Conservation (phyloP, 23 tunicate genomes). For the Styela clava region DNA sequence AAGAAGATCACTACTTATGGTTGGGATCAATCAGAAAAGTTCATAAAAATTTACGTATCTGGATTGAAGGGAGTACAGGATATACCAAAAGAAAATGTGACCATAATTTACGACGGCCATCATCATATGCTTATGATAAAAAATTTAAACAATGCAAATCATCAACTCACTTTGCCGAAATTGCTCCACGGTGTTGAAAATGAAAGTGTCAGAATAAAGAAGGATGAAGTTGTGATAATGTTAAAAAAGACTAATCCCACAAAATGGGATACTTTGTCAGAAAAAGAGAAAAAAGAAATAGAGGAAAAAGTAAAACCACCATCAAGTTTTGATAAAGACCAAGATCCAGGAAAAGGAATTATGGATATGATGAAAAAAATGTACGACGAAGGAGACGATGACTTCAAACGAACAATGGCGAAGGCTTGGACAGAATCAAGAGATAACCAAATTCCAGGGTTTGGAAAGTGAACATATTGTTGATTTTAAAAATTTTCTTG, state of each 20-base stretch:
- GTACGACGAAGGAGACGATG: constrained; percentile 97
- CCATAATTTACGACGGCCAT: constrained; percentile 19
- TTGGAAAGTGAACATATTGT: no score
- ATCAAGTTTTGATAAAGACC: constrained; percentile 52
- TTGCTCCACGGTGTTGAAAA: constrained; percentile 29
- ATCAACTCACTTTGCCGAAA: constrained; percentile 57
- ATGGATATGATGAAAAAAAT: constrained; percentile 97
- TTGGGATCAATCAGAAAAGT: constrained; percentile 93
- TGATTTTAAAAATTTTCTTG: no score
- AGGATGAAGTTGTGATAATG: constrained; percentile 64
- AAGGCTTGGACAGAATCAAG: constrained; percentile 98
- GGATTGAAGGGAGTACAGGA: constrained; percentile 33
- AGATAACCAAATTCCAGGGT: constrained; percentile 39
- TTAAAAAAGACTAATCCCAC: constrained; percentile 39
- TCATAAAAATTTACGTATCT: constrained; percentile 71
- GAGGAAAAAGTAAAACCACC: constrained; percentile 44
- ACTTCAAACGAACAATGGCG: constrained; percentile 86
- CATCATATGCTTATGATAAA: constrained; percentile 32
- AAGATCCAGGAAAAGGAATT: constrained; percentile 76
- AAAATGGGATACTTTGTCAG: constrained; percentile 66
- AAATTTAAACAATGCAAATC: constrained; percentile 65
- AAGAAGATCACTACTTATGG: constrained; percentile 73
- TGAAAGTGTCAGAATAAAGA: constrained; percentile 52
- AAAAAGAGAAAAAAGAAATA: constrained; percentile 59
- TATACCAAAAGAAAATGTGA: constrained; percentile 31